Evolutionary conservation across 2,888 invertebrate species (phyloP).

Genomic region (Philaethria dido): DNA sequence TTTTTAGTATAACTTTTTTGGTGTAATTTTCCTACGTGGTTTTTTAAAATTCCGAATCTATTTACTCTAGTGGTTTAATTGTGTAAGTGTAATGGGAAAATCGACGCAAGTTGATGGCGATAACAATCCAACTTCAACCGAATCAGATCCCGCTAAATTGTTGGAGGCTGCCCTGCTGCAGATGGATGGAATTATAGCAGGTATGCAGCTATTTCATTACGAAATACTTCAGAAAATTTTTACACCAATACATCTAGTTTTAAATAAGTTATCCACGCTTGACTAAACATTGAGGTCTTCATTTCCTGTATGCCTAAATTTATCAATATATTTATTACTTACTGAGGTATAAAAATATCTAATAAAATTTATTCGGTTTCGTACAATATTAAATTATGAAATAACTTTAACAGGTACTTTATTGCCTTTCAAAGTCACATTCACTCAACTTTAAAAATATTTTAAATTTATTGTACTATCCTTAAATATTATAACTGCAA

Average conservation of each 20-base stretch:
- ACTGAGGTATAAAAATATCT: background rate
- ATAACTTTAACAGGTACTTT: background rate
- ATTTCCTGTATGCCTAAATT: slow-evolving; percentile 32
- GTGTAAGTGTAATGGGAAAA: slow-evolving; percentile 72
- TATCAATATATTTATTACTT: slow-evolving; percentile 15
- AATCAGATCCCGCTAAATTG: slow-evolving; percentile 94
- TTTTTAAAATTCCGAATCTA: slow-evolving; percentile 38
- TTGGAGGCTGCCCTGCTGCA: slow-evolving; percentile 93
- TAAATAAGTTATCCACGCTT: slow-evolving; percentile 36
- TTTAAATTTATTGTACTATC: too few relatives aligned
- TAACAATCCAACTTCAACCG: slow-evolving; percentile 81
- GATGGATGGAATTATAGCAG: slow-evolving; percentile 95
- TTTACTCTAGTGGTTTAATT: slow-evolving; percentile 19
- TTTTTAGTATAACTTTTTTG: slow-evolving; percentile 54
- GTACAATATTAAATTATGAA: background rate
- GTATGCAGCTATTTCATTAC: slow-evolving; percentile 68
- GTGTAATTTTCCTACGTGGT: slow-evolving; percentile 38
- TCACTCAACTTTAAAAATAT: background rate
- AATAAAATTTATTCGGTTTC: background rate
- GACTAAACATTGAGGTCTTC: slow-evolving; percentile 39
- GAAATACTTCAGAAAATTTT: slow-evolving; percentile 14
- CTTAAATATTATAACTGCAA: too few relatives aligned
- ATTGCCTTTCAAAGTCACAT: background rate
- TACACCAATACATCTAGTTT: background rate
- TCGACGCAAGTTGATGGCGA: slow-evolving; percentile 77